Evolutionary conservation across 2,888 invertebrate genomes (phyloP), one percentile per base, ranked within the genome.

Genomic region (Ennomos fuscantarius): DNA sequence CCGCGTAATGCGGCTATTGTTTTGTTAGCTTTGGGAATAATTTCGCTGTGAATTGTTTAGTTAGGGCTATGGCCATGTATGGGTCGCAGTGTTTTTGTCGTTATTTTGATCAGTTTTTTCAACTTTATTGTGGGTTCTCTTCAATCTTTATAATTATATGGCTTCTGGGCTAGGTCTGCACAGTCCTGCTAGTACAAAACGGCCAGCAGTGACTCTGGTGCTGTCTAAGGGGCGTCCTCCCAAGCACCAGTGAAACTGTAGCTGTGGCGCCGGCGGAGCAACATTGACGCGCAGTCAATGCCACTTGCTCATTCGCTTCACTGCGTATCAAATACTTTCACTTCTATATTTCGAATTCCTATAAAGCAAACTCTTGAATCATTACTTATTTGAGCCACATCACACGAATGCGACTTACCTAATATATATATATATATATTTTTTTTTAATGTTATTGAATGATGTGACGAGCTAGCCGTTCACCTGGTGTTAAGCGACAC

Each of bases 281-380:
- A 46, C 52, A 60, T 62, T 62, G 56, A 60, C 60, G 55, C 52
- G 49, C 52, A 66, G 63, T 67, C 66, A 68, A 59, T 65, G 68
- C 60, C 65, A 67, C 65, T 56, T 50, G 64, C 59, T 65, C 68
- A 60, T 68, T 68, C 66, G 63, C 63, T 62, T 41, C 43, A 49
- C 44, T 44, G 43, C 48, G 58, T 53, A 45, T 49, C 41, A 53
- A 53, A 12, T 9, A 55, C 52, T 55, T 55, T 55, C 55, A 49
- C 55, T 52, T 36, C 10, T 40, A 33, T 41, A 49, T 52, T 34
- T 41, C 41, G n/a, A 54, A 59, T 53, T 59, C 49, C 47, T 44
- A 15, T 15, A 47, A 34, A 46, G 37, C 37, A 36, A 51, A 51
- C 15, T 34, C 40, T 56, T 10, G 12, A 32, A 33, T 41, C 41